phyloP scores from a whole-genome alignment of 2,888 invertebrate species.

The Liposcelis brunnea region DNA sequence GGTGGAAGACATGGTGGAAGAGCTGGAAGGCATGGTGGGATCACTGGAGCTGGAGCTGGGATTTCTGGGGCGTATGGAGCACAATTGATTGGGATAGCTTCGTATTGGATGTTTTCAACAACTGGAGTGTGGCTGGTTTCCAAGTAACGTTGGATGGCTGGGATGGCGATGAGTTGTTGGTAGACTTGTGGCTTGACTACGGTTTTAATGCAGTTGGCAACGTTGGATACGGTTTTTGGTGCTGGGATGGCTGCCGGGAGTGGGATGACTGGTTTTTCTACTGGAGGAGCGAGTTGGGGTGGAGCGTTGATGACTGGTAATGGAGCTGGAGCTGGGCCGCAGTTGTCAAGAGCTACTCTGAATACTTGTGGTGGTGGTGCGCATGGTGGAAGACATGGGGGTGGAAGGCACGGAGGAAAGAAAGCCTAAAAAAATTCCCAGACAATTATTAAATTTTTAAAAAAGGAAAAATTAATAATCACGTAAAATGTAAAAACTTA shows the following conservation, averaged over 20 bases:
- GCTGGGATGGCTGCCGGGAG: not conserved
- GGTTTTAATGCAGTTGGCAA: not conserved
- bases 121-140: not conserved
- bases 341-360: not conserved
- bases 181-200: slow-evolving; percentile 1
- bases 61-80: too few species aligned
- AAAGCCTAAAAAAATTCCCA: not conserved
- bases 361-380: not conserved
- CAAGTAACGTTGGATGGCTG: not conserved
- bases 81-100: not conserved
- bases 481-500: too few species aligned
- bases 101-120: not conserved
- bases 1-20: too few species aligned
- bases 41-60: too few species aligned
- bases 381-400: not conserved
- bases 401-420: not conserved
- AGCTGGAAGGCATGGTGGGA: too few species aligned
- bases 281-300: not conserved
- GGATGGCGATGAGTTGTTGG: slow-evolving; percentile 1
- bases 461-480: too few species aligned
- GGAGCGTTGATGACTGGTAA: not conserved
- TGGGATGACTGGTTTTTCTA: not conserved
- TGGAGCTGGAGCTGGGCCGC: not conserved
- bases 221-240: not conserved
- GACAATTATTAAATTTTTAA: too few species aligned